Evolutionary conservation across 2,797 vertebrate genomes (phyloP), one percentile per base, ranked within the genome.

Genomic region (Oryzias dopingdopingensis): DNA sequence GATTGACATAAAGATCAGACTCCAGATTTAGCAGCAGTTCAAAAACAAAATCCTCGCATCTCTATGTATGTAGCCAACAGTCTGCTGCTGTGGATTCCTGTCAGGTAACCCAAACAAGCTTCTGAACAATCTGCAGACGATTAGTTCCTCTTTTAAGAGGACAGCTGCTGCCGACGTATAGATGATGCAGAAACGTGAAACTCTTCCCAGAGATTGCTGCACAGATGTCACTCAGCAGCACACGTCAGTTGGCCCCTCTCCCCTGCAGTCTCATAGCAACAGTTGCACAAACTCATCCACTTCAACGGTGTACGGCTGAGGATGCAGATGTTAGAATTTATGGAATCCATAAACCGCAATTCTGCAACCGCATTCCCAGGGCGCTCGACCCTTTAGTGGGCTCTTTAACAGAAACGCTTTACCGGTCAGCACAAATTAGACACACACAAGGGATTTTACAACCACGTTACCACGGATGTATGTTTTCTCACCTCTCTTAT

Each of bases 321-420:
- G 32, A 23, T 42, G 40, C 20, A 53, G 18, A 23, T 41, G 20
- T 42, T 18, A 15, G 44, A 45, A 55, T 42, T 61, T 45, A 75
- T 72, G 59, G 45, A 65, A 69, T 50, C 42, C 0, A 29, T 58
- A 49, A 70, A 61, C 71, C 63, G 60, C 73, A 71, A 14, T 55
- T 63, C 2, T 1, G 52, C 42, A 22, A 43, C 46, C 52, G 47
- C 62, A 57, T 72, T 52, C 41, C 55, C 61, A 61, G 60, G 32
- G 45, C 68, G 68, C 52, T 29, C 54, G 69, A 77, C 57, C 62
- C 17, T 22, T 44, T 46, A n/a, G 55, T 44, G 22, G 16, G 16
- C 67, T 43, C 62, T 44, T 59, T 49, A 44, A 47, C 56, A 49
- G 17, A n/a, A 75, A 55, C 37, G 10, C 32, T 37, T 37, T 12